Conservation (phyloP, 2,797 vertebrate genomes). For the Myripristis jacobus region DNA sequence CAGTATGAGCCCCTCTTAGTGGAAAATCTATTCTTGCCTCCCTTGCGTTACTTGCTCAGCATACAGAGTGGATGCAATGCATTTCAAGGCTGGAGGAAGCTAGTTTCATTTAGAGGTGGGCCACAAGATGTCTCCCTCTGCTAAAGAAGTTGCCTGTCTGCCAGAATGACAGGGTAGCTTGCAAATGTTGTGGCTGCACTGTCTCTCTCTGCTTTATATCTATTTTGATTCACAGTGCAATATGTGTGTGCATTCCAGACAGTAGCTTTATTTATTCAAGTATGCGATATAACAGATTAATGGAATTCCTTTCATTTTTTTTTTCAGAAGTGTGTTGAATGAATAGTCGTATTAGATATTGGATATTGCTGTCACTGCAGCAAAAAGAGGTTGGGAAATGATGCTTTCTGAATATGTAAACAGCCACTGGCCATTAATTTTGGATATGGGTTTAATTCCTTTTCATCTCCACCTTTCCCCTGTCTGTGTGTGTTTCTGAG, state of each 20-base stretch:
- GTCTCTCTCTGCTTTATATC: constrained; percentile 24
- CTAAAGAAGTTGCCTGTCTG: constrained; percentile 71
- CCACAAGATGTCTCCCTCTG: constrained; percentile 85
- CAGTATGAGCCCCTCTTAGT: constrained; percentile 42
- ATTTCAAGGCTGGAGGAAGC: constrained; percentile 39
- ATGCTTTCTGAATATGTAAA: background rate
- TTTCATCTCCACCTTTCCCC: constrained; percentile 17
- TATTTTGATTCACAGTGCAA: constrained; percentile 22
- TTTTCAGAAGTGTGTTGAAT: background rate
- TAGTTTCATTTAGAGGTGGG: constrained; percentile 67
- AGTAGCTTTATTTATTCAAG: constrained; percentile 16
- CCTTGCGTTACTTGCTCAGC: constrained; percentile 50
- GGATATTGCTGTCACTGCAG: background rate
- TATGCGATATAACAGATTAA: constrained; percentile 1
- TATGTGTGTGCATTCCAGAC: constrained; percentile 2
- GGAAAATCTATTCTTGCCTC: constrained; percentile 62
- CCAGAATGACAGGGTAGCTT: constrained; percentile 39
- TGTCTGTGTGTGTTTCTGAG: constrained; percentile 43
- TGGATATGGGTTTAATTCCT: constrained; percentile 9
- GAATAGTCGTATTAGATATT: background rate
- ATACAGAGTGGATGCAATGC: constrained; percentile 61
- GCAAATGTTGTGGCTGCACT: constrained; percentile 21
- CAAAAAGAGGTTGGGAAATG: background rate
- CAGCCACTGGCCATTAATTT: constrained; percentile 23
- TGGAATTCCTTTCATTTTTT: background rate